Base-by-base conservation (phyloP, 64 coral and sea anemone species). In the Porites lutea region DNA sequence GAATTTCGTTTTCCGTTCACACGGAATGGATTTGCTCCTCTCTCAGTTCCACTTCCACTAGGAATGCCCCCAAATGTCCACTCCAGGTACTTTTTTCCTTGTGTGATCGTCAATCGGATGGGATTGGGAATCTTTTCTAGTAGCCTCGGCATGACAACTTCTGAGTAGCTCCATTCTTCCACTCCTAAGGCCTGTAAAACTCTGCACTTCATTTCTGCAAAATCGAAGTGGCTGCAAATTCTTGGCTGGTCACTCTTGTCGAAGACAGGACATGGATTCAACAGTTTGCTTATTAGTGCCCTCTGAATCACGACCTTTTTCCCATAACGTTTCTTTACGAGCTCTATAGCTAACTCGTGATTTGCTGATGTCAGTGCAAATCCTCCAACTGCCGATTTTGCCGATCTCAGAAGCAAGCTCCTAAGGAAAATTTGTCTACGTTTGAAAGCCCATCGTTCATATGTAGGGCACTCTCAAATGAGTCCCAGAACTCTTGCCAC, bases 401-500 rank as follows among this genome's bases (percentile, higher is more conserved):
- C 90, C 19, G 79, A 82, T 18, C 72, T 82, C 3, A 63, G 20
- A 1, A 78, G 21, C 45, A 86, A 75, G 13, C 60, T 67, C 11
- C 72, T 45, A 2, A 92, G 71, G 47, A n/a, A n/a, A n/a, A n/a
- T n/a, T n/a, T n/a, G n/a, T n/a, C n/a, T n/a, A n/a, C n/a, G n/a
- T n/a, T n/a, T n/a, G n/a, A n/a, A n/a, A n/a, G n/a, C n/a, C n/a
- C n/a, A n/a, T n/a, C n/a, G n/a, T n/a, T n/a, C n/a, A 37, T 7
- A 44, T 72, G 52, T 55, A 92, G 71, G 2, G 79, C 14, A 21
- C 79, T 86, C 48, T 84, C 71, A 20, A 85, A 92, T 13, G 66
- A 71, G 69, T 92, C 79, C 90, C 90, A 92, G 58, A 92, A 92
- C 51, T 86, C 76, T 50, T 92, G 90, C 90, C 90, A 92, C n/a